Conservation (phyloP, 2,888 invertebrate genomes). For the Crocallis elinguaria region DNA sequence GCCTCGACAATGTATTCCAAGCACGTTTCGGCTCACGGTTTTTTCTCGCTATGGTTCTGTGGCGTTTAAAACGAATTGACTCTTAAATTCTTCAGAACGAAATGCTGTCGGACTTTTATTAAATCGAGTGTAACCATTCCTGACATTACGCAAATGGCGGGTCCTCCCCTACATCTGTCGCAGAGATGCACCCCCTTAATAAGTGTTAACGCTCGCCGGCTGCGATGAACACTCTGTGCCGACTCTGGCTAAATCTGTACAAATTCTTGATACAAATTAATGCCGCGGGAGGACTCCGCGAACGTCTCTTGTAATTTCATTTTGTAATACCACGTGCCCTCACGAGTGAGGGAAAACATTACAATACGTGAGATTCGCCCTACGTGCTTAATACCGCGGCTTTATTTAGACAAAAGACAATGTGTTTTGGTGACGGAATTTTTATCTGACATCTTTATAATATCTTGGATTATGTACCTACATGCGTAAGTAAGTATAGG, state of each 20-base stretch:
- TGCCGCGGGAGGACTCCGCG: conserved; percentile 71
- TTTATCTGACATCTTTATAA: conserved; percentile 11
- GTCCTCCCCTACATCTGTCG: conserved; percentile 84
- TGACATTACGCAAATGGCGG: conserved; percentile 84
- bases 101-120: conserved; percentile 84
- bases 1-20: conserved; percentile 80
- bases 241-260: conserved; percentile 83
- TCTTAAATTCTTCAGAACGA: conserved; percentile 84
- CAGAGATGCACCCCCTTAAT: conserved; percentile 85
- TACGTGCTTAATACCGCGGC: conserved; percentile 39
- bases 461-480: conserved; percentile 3
- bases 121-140: conserved; percentile 85
- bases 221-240: conserved; percentile 78
- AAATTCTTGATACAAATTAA: conserved; percentile 85
- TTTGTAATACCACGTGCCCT: conserved; percentile 65
- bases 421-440: conserved; percentile 21
- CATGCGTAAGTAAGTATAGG: neutral
- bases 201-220: conserved; percentile 84
- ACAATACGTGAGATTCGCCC: conserved; percentile 53
- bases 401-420: conserved; percentile 37
- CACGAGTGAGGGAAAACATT: conserved; percentile 50
- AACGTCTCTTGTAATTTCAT: conserved; percentile 78
- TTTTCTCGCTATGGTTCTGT: conserved; percentile 79
- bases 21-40: conserved; percentile 83
- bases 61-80: conserved; percentile 83